Conservation (phyloP, 2,113 vertebrate genomes). For the Callipepla californica region DNA sequence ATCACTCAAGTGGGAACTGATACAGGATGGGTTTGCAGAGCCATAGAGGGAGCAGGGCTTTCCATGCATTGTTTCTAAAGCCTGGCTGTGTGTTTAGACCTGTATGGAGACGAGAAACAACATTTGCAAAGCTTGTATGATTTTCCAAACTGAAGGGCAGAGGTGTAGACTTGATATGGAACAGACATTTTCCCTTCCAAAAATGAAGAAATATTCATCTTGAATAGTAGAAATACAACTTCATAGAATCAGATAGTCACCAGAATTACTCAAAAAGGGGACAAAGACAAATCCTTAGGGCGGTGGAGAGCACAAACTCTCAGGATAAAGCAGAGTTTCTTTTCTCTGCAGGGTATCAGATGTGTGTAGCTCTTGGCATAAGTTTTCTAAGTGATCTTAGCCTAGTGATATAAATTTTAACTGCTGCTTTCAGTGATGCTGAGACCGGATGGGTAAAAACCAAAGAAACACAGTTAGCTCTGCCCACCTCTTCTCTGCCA, state of each 20-base stretch:
- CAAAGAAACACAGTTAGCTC: not conserved
- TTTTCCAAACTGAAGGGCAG: not conserved
- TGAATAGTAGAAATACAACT: not conserved
- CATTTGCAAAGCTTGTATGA: not conserved
- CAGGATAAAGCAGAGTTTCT: slow-evolving; percentile 27
- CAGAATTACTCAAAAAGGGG: not conserved
- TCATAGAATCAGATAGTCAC: not conserved
- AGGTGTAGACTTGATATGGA: not conserved
- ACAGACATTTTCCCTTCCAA: not conserved
- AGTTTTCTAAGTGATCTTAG: slow-evolving; percentile 45
- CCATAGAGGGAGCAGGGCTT: not conserved
- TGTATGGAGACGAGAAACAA: not conserved
- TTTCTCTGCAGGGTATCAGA: slow-evolving; percentile 28
- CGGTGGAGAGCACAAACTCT: not conserved
- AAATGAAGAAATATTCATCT: not conserved
- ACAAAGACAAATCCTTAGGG: accelerated
- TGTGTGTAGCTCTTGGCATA: slow-evolving; percentile 37
- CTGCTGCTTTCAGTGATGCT: slow-evolving; percentile 13
- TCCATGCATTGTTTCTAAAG: not conserved
- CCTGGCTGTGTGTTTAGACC: not conserved
- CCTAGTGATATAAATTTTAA: slow-evolving; percentile 49
- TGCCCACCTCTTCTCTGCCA: not conserved
- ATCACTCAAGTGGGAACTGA: not conserved
- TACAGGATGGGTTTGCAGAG: not conserved
- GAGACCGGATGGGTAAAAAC: slow-evolving; percentile 9